phyloP scores from a whole-genome alignment of 2,113 vertebrate species.

The Marmota flaviventris region DNA sequence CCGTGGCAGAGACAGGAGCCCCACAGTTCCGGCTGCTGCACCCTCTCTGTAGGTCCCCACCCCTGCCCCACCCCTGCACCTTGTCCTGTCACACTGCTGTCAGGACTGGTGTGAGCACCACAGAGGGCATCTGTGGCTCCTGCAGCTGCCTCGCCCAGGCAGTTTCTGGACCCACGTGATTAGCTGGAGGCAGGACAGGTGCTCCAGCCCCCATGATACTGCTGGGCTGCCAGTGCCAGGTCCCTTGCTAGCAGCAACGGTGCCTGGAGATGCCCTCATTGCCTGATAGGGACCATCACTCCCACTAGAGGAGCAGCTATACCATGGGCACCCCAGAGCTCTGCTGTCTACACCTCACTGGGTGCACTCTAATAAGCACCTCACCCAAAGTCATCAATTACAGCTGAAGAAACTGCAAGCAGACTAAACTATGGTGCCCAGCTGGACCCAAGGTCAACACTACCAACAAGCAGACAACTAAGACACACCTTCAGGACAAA shows the following conservation, averaged over 20 bases:
- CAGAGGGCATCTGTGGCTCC: neutral
- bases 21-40: neutral
- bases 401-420: neutral
- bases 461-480: no score
- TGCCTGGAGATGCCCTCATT: neutral
- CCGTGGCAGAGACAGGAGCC: neutral
- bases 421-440: no score
- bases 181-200: neutral
- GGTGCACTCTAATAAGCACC: neutral
- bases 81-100: neutral
- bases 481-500: neutral
- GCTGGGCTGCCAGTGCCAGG: neutral
- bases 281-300: no score
- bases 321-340: rapidly evolving
- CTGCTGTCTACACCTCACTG: neutral
- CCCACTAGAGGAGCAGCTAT: neutral
- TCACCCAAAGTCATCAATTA: neutral
- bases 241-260: neutral
- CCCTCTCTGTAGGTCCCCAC: no score
- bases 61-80: no score
- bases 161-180: neutral
- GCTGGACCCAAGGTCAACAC: neutral
- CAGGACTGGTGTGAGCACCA: neutral
- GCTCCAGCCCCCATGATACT: neutral
- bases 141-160: no score